Base-by-base conservation (phyloP, 2,797 vertebrate genomes). In the Dipus sagitta region DNA sequence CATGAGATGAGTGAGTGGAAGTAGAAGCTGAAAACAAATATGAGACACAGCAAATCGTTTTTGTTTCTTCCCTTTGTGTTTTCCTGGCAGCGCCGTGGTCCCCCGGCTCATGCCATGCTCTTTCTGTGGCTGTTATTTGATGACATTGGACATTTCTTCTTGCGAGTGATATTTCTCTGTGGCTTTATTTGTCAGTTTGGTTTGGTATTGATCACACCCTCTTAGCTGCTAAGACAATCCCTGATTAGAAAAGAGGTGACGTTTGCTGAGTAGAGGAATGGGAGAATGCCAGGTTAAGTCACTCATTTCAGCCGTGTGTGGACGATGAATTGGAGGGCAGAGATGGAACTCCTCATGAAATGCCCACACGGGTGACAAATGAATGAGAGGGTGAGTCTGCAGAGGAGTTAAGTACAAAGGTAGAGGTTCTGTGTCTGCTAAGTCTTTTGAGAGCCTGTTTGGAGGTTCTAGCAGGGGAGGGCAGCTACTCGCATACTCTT, bases 131-230 rank as follows among this genome's bases (percentile, higher is more conserved):
- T 88, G 92, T 78, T 81, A 72, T 92, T 92, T 95, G 32, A 67
- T 71, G 28, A 74, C 84, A 26, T 78, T 95, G 95, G 93, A 34
- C 91, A 82, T 93, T 94, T 93, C 70, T 90, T 93, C 79, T 96
- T 95, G 67, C 68, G 90, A 86, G 77, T 75, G 67, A 32, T 95
- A 64, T 77, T 93, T 94, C 60, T 78, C 17, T 24, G 71, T 77
- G 75, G n/a, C 67, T 83, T 88, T 80, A 76, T 70, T 91, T 89
- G 81, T 87, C 86, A 93, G 79, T n/a, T n/a, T n/a, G 78, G 84
- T 89, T 92, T 91, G 60, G 70, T 92, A 78, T 71, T 47, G 58
- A 94, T 95, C 83, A 78, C 60, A 93, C 42, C 13, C 34, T 93
- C 32, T 62, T 94, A 30, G 15, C 58, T 91, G 64, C 80, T 75